A percentile compares a stretch with the other conserved stretches of the same genome.
Evolutionary conservation across 2,888 invertebrate species (phyloP).

Genomic region (Heliothis peltigera): DNA sequence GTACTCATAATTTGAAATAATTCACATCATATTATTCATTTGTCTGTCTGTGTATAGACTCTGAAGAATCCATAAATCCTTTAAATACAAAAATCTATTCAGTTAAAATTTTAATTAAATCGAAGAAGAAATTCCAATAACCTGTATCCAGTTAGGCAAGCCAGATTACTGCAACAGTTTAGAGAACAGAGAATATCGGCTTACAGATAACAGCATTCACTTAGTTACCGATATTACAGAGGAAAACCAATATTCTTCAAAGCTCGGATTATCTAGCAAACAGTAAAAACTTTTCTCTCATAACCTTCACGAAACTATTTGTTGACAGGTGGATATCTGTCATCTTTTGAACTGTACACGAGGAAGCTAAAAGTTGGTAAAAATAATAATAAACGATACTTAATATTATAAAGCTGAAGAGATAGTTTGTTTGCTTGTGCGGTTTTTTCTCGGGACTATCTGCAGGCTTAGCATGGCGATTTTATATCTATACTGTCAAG

Average conservation of each 20-base stretch:
- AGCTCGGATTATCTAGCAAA: neutral
- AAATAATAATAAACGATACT: too few species aligned
- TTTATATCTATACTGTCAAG: too few species aligned
- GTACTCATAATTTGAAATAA: too few species aligned
- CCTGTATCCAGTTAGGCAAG: neutral
- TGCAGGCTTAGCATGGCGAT: too few species aligned
- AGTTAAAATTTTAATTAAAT: neutral
- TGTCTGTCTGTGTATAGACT: too few species aligned
- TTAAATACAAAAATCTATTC: neutral
- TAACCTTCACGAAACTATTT: neutral
- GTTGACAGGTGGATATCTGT: neutral
- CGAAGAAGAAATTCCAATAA: neutral
- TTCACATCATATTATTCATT: too few species aligned
- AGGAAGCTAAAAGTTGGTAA: too few species aligned
- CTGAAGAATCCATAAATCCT: too few species aligned
- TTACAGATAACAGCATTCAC: slow-evolving; percentile 3
- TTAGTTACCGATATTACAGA: neutral
- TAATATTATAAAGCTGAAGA: too few species aligned
- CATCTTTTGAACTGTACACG: too few species aligned
- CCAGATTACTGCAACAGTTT: neutral
- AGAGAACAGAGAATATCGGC: neutral
- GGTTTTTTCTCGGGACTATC: too few species aligned
- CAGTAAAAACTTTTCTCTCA: neutral
- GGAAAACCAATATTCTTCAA: neutral
- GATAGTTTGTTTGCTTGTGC: too few species aligned